phyloP scores from a whole-genome alignment of 2,888 invertebrate species.

The Ferdinandea cuprea region DNA sequence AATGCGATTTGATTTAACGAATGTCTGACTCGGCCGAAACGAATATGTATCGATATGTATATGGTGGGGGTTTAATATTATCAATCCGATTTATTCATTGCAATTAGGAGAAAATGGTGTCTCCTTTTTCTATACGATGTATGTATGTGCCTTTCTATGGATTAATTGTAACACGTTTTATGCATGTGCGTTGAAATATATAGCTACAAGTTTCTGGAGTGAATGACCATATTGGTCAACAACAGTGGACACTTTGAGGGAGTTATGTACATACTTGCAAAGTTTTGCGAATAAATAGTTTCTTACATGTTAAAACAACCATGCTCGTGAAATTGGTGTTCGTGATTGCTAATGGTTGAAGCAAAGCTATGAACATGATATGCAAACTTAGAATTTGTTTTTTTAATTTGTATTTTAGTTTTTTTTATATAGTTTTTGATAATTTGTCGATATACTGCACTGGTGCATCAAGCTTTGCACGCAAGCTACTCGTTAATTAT shows the following conservation, averaged over 20 bases:
- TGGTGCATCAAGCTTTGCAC: too few species aligned
- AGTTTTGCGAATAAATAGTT: constrained; percentile 12
- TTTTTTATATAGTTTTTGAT: too few species aligned
- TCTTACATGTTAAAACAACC: constrained; percentile 2
- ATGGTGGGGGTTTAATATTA: constrained; percentile 29
- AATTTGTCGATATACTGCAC: too few species aligned
- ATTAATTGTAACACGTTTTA: constrained; percentile 60
- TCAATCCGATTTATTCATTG: constrained; percentile 45
- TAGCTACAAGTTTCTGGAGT: constrained; percentile 41
- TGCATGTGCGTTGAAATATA: constrained; percentile 40
- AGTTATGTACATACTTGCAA: constrained; percentile 11
- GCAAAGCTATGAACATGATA: too few species aligned
- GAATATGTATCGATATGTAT: constrained; percentile 30
- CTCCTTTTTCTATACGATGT: constrained; percentile 4
- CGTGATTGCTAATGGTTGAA: background rate
- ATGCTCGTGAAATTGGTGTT: constrained; percentile 8
- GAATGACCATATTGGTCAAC: constrained; percentile 67
- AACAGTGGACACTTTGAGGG: constrained; percentile 14
- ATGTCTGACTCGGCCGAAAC: constrained; percentile 25
- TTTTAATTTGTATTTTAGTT: too few species aligned
- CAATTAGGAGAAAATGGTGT: constrained; percentile 36
- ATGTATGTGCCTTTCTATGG: constrained; percentile 50
- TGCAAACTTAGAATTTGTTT: too few species aligned
- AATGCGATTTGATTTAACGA: constrained; percentile 64
- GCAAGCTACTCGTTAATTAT: too few species aligned